Evolutionary conservation across 2,113 vertebrate species (phyloP).

Genomic region (Oryzias woworae): DNA sequence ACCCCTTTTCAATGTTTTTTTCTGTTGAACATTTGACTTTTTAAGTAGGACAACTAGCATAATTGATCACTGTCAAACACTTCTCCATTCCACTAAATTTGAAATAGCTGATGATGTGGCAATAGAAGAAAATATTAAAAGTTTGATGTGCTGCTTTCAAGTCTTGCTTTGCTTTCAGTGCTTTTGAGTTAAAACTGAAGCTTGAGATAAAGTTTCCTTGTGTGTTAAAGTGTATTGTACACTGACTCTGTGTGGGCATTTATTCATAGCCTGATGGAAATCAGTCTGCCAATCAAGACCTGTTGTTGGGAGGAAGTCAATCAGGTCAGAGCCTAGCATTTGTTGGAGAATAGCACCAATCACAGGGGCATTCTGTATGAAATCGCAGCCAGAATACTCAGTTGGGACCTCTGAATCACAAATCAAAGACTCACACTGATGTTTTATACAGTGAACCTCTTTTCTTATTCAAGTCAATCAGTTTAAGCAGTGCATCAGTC

Average conservation of each 20-base stretch:
- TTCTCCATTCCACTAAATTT: no score
- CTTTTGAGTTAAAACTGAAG: no score
- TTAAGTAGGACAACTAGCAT: no score
- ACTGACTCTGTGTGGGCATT: conserved; percentile 12
- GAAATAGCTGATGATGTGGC: no score
- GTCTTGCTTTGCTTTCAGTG: no score
- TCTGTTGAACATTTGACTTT: no score
- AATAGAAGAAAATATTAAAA: no score
- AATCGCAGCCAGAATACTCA: conserved; percentile 33
- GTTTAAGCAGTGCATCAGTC: background rate
- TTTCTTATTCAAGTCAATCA: background rate
- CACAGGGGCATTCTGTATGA: conserved; percentile 32
- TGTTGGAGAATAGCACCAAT: conserved; percentile 51
- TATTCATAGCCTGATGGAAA: conserved; percentile 31
- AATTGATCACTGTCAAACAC: no score
- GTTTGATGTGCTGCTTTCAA: no score
- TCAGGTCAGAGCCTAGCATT: conserved; percentile 31
- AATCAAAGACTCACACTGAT: conserved; percentile 26
- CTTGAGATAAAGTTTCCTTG: no score
- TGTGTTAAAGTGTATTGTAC: background rate
- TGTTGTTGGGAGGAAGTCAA: conserved; percentile 51
- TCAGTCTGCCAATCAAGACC: conserved; percentile 60
- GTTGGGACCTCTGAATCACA: conserved; percentile 39
- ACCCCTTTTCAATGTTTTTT: no score
- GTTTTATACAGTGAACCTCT: background rate